Conservation (phyloP, 2,888 invertebrate species). For the Congeria kusceri region DNA sequence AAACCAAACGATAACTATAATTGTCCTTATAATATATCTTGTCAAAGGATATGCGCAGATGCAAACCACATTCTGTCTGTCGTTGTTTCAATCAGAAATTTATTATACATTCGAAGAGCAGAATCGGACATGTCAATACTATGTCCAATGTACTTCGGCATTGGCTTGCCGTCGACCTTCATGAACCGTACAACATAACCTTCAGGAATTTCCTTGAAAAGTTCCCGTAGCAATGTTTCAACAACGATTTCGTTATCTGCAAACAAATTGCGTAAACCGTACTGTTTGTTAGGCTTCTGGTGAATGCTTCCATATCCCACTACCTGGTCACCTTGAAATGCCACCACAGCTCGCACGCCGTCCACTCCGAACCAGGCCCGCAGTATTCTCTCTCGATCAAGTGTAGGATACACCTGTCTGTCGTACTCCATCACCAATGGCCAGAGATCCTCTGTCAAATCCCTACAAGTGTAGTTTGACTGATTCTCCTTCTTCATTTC, state of each 20-base stretch:
- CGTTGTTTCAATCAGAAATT: conserved; percentile 11
- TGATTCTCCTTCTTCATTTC: conserved; percentile 16
- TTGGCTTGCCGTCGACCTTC: conserved; percentile 16
- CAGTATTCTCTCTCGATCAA: conserved; percentile 25
- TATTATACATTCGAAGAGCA: conserved; percentile 26
- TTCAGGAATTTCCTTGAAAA: conserved; percentile 1
- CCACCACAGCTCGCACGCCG: conserved; percentile 17
- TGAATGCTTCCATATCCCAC: conserved; percentile 23
- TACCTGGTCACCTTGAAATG: conserved; percentile 2
- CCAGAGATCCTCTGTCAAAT: conserved; percentile 19
- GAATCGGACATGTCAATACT: conserved; percentile 2
- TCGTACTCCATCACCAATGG: conserved; percentile 25
- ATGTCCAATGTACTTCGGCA: conserved; percentile 24
- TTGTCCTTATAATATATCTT: neutral
- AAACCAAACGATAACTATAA: no score
- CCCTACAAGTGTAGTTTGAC: conserved; percentile 1
- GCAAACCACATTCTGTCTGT: conserved; percentile 28
- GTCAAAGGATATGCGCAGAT: conserved; percentile 23
- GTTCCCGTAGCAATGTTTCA: conserved; percentile 6
- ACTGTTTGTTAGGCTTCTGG: neutral
- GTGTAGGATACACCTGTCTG: conserved; percentile 15
- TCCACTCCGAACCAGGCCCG: conserved; percentile 29
- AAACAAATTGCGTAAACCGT: conserved; percentile 23
- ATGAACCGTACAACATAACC: conserved; percentile 18
- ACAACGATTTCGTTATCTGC: conserved; percentile 23